A percentile compares a stretch with the other conserved stretches of the same genome.
These are phyloP conservation scores for Dioctria linearis DNA, from an alignment of 2,888 invertebrate species.

Conservation along the genomic window DNA sequence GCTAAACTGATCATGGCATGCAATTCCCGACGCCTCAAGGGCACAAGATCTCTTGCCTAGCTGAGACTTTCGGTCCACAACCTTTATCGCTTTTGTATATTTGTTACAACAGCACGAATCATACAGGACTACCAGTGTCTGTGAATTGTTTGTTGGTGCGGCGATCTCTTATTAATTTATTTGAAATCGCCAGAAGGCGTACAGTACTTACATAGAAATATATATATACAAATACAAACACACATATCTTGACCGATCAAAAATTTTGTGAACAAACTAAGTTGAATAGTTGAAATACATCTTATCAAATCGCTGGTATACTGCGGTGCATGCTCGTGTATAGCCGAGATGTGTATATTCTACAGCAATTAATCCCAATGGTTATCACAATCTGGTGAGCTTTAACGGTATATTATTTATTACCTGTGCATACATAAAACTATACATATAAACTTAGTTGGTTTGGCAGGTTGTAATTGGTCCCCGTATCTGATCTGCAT, in stretches of 20 bases:
- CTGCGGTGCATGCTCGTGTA: slow-evolving; percentile 9
- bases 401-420: slow-evolving; percentile 32
- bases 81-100: slow-evolving; percentile 14
- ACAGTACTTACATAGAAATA: too few relatives aligned
- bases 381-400: slow-evolving; percentile 42
- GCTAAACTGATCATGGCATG: slow-evolving; percentile 56
- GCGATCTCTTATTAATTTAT: slow-evolving; percentile 46
- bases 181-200: slow-evolving; percentile 31
- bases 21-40: slow-evolving; percentile 45
- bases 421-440: slow-evolving; percentile 6
- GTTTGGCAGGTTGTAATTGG: slow-evolving; percentile 37
- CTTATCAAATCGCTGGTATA: background rate
- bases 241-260: slow-evolving; percentile 27
- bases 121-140: slow-evolving; percentile 41
- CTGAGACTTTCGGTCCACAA: slow-evolving; percentile 26
- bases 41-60: slow-evolving; percentile 34
- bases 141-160: background rate
- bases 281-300: slow-evolving; percentile 39
- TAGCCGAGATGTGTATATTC: slow-evolving; percentile 40
- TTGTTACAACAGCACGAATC: slow-evolving; percentile 9
- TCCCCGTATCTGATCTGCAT: slow-evolving; percentile 40
- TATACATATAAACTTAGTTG: background rate
- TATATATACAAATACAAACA: background rate
- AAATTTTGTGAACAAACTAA: slow-evolving; percentile 34
- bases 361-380: slow-evolving; percentile 36